Evolutionary conservation across 2,888 invertebrate species (phyloP), one percentile per base, ranked within the genome.

Genomic region (Cylloceria caligata): DNA sequence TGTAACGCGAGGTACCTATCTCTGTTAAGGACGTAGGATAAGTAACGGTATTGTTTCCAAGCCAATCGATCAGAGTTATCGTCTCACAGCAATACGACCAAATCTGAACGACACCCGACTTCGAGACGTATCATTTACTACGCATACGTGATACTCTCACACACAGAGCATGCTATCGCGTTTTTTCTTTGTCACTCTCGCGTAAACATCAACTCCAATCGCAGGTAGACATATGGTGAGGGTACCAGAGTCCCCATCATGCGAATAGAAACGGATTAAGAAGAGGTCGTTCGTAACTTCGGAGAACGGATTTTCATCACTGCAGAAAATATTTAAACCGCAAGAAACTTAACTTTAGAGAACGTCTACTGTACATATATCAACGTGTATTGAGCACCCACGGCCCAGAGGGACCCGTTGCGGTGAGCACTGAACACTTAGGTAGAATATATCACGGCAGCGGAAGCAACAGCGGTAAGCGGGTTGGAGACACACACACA

Each of bases 361-460:
- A 42, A 36, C 34, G 21, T 45, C 19, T 30, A 67, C 30, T 36
- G 52, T 11, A 30, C 39, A 42, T 52, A 24, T 24, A 73, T 57
- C 21, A 34, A 69, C 36, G 45, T 52, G 39, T 42, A 30, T n/a
- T n/a, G 69, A 71, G 57, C 19, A 57, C 27, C 30, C 42, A 16
- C 16, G 34, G 55, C 42, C 62, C 67, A 45, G 52, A 57, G 67
- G 73, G 73, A 39, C 67, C 62, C 68, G 73, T 80, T 68, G 73
- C 73, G 73, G 68, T 39, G 62, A 79, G 67, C 16, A 21, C 67
- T 62, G 21, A 67, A 39, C 73, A 49, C 79, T 80, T 68, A 62
- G 79, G 74, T 74, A 68, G 73, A 74, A 80, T 80, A 73, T 80
- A 80, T 80, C 73, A 80, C 79, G 57, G 73, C 24, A 39, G 67